Base-by-base conservation (phyloP, 2,888 invertebrate species). In the Mesorhabditis spiculigera region DNA sequence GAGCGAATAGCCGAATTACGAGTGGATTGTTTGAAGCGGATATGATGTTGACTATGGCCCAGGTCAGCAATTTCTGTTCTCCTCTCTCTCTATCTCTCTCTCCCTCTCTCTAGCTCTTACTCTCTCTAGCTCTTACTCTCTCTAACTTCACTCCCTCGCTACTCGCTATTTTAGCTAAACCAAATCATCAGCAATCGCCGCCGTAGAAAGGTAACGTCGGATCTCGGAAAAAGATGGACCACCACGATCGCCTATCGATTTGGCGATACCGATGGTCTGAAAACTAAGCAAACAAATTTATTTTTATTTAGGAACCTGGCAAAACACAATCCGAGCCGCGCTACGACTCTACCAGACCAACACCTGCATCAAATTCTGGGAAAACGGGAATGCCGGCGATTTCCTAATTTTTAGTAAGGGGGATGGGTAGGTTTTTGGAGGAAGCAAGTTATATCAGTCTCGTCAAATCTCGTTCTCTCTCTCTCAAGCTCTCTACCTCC, bases 331-430 rank as follows among this genome's bases (percentile, higher is more conserved):
- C 42, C 74, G 77, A 43, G 70, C 75, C 44, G 81, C 81, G 3
- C 66, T 84, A 6, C 45, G 72, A 10, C 67, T 78, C 43, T 83
- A 80, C 77, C 75, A 81, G 64, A 63, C 72, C 41, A 73, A 81
- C 45, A 84, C 79, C 5, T 84, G 84, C 62, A 74, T 84, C 13
- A 71, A 82, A 13, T 84, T 84, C 69, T 58, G 45, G 4, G 68
- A 75, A 13, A 78, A 78, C 61, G 73, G 75, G 16, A 68, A 63
- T 8, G 72, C 71, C 5, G 28, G 62, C 3, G 80, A 80, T 68
- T 76, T 76, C 65, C 43, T 80, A 5, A 63, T 74, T 6, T 80
- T 80, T 28, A 75, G 65, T 45, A 72, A 68, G 69, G 78, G 78
- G 8, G 73, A 76, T 70, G 78, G 78, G 74, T 77, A 4, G 42